Conservation (phyloP, 2,888 invertebrate species). For the Drosophila pseudotakahashii region DNA sequence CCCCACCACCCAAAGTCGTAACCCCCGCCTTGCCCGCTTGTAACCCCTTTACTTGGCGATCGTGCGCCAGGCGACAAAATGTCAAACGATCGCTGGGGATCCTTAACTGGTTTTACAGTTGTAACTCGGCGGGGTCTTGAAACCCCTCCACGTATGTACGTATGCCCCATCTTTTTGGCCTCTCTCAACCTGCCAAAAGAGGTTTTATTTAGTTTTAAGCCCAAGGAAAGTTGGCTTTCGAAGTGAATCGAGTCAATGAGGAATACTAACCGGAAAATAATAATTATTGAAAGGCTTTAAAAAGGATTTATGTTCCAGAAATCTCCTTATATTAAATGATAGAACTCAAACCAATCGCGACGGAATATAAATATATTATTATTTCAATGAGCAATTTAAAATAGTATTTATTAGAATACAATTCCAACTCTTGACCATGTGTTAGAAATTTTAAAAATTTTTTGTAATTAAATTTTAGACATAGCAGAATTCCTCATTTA, state of each 20-base stretch:
- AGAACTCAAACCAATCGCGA: too few relatives aligned
- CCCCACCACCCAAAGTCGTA: constrained; percentile 1
- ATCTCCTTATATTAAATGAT: too few relatives aligned
- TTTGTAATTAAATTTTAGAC: too few relatives aligned
- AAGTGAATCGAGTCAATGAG: too few relatives aligned
- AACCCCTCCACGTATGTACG: not conserved
- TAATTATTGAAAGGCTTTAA: too few relatives aligned
- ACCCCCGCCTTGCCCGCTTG: not conserved
- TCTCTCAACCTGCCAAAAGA: not conserved
- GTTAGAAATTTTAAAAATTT: too few relatives aligned
- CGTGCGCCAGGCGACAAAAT: constrained; percentile 69
- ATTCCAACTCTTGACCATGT: too few relatives aligned
- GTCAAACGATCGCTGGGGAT: constrained; percentile 60
- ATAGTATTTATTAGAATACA: too few relatives aligned
- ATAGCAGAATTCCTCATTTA: not conserved
- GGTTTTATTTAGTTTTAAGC: not conserved
- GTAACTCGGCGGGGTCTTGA: not conserved
- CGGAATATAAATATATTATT: too few relatives aligned
- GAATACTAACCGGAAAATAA: too few relatives aligned
- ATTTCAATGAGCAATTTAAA: too few relatives aligned
- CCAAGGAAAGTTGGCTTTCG: not conserved
- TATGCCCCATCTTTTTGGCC: not conserved
- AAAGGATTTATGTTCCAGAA: too few relatives aligned
- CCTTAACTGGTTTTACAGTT: constrained; percentile 66
- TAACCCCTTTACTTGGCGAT: not conserved